phyloP scores from a whole-genome alignment of 2,113 vertebrate species.

The Climacteris rufus region DNA sequence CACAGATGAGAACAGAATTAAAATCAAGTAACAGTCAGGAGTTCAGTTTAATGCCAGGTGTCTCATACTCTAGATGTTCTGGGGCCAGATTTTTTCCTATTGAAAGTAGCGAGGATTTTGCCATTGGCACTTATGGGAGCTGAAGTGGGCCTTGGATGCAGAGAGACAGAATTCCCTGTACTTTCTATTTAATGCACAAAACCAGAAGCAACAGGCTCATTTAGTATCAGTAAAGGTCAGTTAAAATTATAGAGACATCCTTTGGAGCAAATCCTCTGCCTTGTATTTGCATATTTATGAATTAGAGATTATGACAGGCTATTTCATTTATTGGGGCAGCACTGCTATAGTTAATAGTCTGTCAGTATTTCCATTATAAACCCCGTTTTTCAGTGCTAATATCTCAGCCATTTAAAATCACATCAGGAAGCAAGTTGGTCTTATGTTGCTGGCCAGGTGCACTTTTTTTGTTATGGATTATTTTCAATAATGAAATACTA shows the following conservation, averaged over 20 bases:
- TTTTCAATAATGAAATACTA: slow-evolving; percentile 32
- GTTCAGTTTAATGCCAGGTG: slow-evolving; percentile 51
- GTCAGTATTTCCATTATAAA: slow-evolving; percentile 83
- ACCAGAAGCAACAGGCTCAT: slow-evolving; percentile 79
- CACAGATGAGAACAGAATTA: slow-evolving; percentile 67
- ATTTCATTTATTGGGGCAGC: slow-evolving; percentile 81
- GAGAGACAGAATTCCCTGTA: slow-evolving; percentile 46
- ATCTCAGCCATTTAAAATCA: slow-evolving; percentile 76
- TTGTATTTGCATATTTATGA: slow-evolving; percentile 85
- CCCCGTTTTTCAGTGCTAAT: slow-evolving; percentile 77
- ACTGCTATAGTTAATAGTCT: slow-evolving; percentile 80
- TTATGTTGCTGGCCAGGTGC: slow-evolving; percentile 47
- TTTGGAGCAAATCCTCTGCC: slow-evolving; percentile 80
- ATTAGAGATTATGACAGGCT: slow-evolving; percentile 79
- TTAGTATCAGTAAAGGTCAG: slow-evolving; percentile 80
- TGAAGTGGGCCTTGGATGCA: neutral
- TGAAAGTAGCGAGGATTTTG: slow-evolving; percentile 8
- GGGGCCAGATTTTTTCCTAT: neutral
- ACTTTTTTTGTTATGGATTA: slow-evolving; percentile 15
- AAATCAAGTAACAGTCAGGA: slow-evolving; percentile 64
- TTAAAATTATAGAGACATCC: slow-evolving; percentile 83
- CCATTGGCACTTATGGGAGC: neutral
- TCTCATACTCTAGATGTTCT: slow-evolving; percentile 60
- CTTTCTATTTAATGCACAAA: slow-evolving; percentile 66
- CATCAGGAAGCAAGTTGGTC: slow-evolving; percentile 72